phyloP scores from a whole-genome alignment of 2,113 vertebrate genomes.

The Empidonax traillii region DNA sequence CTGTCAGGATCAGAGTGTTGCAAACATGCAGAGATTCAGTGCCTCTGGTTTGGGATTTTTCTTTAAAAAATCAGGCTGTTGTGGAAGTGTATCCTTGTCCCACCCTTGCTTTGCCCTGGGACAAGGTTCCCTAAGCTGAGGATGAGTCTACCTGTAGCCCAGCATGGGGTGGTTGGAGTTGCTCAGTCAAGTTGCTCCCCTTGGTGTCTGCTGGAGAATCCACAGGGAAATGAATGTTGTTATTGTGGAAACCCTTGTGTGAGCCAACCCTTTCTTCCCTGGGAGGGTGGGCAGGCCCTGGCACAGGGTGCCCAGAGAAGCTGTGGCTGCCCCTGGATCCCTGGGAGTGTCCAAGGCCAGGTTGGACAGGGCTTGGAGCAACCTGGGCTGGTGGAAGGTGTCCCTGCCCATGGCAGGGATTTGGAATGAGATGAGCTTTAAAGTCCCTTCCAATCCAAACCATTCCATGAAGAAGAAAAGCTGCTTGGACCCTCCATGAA shows the following conservation, averaged over 20 bases:
- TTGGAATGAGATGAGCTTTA: fast-evolving
- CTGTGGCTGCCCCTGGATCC: background rate
- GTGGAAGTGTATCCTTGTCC: background rate
- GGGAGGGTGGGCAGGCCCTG: background rate
- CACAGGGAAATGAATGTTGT: fast-evolving
- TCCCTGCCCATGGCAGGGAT: background rate
- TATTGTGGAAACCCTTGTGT: fast-evolving
- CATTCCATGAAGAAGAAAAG: background rate
- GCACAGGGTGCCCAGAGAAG: background rate
- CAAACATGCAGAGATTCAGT: fast-evolving
- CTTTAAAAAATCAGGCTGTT: background rate
- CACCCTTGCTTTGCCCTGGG: background rate
- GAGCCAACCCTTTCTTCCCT: background rate
- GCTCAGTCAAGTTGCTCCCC: background rate
- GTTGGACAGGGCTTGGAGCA: background rate
- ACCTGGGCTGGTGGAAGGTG: fast-evolving
- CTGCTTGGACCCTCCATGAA: fast-evolving
- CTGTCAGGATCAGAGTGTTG: background rate
- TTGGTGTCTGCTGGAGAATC: background rate
- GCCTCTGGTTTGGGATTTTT: background rate
- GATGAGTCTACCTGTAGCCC: background rate
- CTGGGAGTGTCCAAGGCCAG: background rate
- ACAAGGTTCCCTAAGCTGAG: background rate
- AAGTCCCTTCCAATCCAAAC: background rate
- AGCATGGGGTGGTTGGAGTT: fast-evolving